These are phyloP conservation scores for Peromyscus leucopus DNA, from an alignment of 2,113 vertebrate species.

Conservation along the genomic window DNA sequence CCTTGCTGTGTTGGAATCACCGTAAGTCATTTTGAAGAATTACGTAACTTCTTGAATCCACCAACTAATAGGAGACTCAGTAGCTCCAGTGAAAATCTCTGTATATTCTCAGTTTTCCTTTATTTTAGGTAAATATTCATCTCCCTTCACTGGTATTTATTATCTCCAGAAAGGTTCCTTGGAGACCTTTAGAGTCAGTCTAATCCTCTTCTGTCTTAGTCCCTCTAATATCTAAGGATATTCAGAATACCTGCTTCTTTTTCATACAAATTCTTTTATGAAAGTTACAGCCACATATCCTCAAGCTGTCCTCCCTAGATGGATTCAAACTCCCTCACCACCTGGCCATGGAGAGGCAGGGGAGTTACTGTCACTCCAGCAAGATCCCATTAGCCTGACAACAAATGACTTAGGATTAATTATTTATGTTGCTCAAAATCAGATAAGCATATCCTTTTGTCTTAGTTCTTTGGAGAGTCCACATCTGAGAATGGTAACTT, in stretches of 20 bases:
- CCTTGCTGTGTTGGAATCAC: neutral
- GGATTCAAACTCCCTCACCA: neutral
- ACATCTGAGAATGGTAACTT: neutral
- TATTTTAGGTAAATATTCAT: neutral
- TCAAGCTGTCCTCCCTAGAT: neutral
- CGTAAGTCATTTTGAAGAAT: neutral
- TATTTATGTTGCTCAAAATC: neutral
- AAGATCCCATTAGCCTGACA: neutral
- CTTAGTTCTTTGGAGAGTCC: slow-evolving; percentile 19
- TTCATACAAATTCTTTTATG: neutral
- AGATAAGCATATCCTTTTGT: neutral
- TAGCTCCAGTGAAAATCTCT: neutral
- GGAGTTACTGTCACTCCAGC: neutral
- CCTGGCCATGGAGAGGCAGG: neutral
- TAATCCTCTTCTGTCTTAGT: neutral
- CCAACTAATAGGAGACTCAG: neutral
- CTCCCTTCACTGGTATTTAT: neutral
- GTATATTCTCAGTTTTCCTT: neutral
- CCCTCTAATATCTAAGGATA: neutral
- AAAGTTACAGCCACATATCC: neutral
- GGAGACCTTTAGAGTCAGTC: neutral
- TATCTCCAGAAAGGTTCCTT: slow-evolving; percentile 34
- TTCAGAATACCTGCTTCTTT: neutral
- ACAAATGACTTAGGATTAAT: neutral
- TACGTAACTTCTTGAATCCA: neutral